These are phyloP conservation scores for Scaptomyza pallida DNA, from an alignment of 1,140 invertebrate genomes.

Conservation along the genomic window DNA sequence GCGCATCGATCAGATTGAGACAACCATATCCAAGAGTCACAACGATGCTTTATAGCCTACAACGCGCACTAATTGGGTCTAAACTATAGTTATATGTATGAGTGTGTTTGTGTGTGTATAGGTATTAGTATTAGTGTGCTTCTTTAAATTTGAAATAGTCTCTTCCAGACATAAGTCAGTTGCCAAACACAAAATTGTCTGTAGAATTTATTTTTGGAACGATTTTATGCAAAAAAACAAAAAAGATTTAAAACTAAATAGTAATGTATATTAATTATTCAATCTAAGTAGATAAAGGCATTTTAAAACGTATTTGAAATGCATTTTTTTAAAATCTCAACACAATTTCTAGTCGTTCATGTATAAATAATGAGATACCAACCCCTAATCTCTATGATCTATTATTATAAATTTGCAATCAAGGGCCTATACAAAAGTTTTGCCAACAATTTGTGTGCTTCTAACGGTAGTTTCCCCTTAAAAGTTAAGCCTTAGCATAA, in stretches of 20 bases:
- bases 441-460: constrained; percentile 48
- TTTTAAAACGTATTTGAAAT: constrained; percentile 36
- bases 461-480: constrained; percentile 18
- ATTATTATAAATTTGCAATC: background rate
- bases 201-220: constrained; percentile 73
- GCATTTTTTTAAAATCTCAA: constrained; percentile 52
- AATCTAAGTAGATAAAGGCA: constrained; percentile 36
- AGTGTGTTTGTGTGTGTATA: background rate
- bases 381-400: constrained; percentile 1
- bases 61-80: constrained; percentile 70
- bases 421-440: constrained; percentile 14
- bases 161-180: background rate
- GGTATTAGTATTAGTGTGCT: constrained; percentile 11
- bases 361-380: constrained; percentile 27
- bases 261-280: constrained; percentile 1
- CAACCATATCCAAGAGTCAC: constrained; percentile 78
- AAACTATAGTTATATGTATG: constrained; percentile 42
- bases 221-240: constrained; percentile 62
- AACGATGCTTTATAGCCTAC: constrained; percentile 83
- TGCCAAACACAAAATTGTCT: constrained; percentile 36
- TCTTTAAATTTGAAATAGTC: background rate
- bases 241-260: background rate
- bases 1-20: constrained; percentile 81
- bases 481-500: constrained; percentile 29
- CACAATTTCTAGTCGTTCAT: constrained; percentile 66